Conservation (phyloP, 2,797 vertebrate genomes). For the Leptoclinus maculatus region DNA sequence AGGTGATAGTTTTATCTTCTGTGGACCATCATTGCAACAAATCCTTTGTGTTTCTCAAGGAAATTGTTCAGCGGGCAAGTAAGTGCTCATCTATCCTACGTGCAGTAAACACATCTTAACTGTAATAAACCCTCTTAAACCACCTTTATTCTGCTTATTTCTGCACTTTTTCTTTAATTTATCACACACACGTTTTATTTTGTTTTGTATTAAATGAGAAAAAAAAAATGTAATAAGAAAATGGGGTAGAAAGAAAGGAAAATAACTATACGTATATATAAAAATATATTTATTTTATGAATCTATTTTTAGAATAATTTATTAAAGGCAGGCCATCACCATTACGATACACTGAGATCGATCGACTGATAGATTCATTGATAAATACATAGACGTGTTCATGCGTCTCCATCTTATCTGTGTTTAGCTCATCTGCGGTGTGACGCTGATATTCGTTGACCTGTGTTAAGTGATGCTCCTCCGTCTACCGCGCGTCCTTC, state of each 20-base stretch:
- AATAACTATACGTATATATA: neutral
- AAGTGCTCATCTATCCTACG: neutral
- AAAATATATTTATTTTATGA: neutral
- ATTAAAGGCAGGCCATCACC: neutral
- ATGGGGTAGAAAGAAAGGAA: neutral
- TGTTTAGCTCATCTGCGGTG: neutral
- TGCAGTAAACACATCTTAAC: neutral
- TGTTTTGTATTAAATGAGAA: neutral
- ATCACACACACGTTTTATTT: neutral
- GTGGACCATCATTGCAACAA: neutral
- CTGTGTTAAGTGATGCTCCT: slow-evolving; percentile 53
- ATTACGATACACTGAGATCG: neutral
- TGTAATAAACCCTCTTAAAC: neutral
- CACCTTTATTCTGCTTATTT: neutral
- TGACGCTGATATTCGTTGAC: slow-evolving; percentile 9
- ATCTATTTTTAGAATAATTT: neutral
- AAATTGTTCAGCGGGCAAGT: neutral
- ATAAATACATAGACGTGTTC: neutral
- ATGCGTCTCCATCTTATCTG: neutral
- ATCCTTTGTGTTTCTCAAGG: too few species aligned
- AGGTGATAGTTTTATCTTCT: neutral
- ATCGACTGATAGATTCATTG: neutral
- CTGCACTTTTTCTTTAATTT: neutral
- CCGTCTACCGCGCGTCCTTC: neutral
- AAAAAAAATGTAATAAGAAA: neutral